Evolutionary conservation across 2,797 vertebrate genomes (phyloP), one percentile per base, ranked within the genome.

Genomic region (Oophaga sylvatica): DNA sequence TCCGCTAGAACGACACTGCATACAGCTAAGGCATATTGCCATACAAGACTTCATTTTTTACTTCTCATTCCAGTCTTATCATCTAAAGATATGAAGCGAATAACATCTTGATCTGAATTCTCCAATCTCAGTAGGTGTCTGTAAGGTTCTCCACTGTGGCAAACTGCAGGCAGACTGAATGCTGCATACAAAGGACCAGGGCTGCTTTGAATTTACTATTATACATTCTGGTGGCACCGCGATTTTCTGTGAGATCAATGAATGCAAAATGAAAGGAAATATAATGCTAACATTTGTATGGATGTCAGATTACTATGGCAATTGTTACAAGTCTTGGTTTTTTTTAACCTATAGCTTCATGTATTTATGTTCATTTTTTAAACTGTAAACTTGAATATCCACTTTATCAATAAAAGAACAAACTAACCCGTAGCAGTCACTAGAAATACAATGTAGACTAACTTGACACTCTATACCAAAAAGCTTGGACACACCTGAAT

Each of bases 61-160:
- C 31, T 81, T 67, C 41, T 29, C 56, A 84, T 84, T 80, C 22
- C n/a, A 85, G 57, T n/a, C 57, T 41, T 81, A 80, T 84, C 45
- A 85, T 85, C 68, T 59, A 81, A 81, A 80, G 68, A 85, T 88
- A 85, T 80, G 67, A 88, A 73, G 81, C 65, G 26, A 76, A 76
- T 81, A 88, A 81, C 77, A 85, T 85, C 57, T 81, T 88, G 41
- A 80, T 85, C 83, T 85, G 45, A 88, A 85, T 81, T 88, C 78
- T 88, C 87, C 65, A 80, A 57, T 80, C 82, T 84, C 82, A 70
- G 87, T 84, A 56, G 73, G 82, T 71, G 48, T 56, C 81, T 62
- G 75, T 26, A 67, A 88, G 45, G 59, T 77, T 77, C 35, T 80
- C 67, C 82, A 56, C n/a, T 68, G 81, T 71, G 75, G 75, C 60